Conservation (phyloP, 2,888 invertebrate species). For the Chirona hameri region DNA sequence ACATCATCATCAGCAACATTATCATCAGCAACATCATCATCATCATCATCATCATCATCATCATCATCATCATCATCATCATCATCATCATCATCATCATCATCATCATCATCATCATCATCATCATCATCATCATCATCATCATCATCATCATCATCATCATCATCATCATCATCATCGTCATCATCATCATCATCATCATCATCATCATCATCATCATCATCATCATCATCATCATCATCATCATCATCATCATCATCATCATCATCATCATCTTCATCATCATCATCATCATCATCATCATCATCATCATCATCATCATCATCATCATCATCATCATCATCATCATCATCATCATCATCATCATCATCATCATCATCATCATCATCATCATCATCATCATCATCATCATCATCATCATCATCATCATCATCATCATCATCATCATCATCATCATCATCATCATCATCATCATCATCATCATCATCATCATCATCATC, state of each 20-base stretch:
- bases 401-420: constrained; percentile 22
- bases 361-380: constrained; percentile 22
- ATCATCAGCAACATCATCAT: too few species aligned
- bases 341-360: too few species aligned
- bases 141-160: constrained; percentile 22
- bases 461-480: constrained; percentile 22
- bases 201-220: too few species aligned
- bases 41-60: too few species aligned
- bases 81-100: constrained; percentile 22
- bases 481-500: constrained; percentile 22
- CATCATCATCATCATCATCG: constrained; percentile 22
- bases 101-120: constrained; percentile 22
- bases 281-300: constrained; percentile 22
- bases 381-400: constrained; percentile 22
- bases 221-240: constrained; percentile 22
- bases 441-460: constrained; percentile 22
- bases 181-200: constrained; percentile 22
- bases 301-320: constrained; percentile 22
- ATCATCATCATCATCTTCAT: constrained; percentile 11
- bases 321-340: too few species aligned
- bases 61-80: constrained; percentile 6
- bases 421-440: constrained; percentile 22
- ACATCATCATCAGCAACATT: too few species aligned
- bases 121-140: constrained; percentile 22
- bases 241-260: constrained; percentile 22